phyloP scores from a whole-genome alignment of 1,140 invertebrate species.

The Venturia canescens region DNA sequence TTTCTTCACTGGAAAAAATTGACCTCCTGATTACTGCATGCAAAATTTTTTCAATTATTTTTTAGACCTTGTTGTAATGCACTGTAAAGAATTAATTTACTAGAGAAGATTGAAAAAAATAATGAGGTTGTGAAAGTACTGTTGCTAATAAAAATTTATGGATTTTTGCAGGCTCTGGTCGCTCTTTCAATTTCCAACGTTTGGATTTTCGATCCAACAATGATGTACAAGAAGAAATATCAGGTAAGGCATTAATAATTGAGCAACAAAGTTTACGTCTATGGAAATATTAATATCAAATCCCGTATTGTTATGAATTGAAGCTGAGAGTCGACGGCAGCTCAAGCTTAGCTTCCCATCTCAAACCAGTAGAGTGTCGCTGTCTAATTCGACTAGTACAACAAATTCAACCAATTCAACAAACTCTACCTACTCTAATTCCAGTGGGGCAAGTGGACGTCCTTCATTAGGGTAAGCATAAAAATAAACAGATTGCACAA shows the following conservation, averaged over 20 bases:
- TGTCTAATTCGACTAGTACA: conserved; percentile 72
- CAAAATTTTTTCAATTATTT: too few species aligned
- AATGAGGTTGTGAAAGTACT: not conserved
- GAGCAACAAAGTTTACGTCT: too few species aligned
- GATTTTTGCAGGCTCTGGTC: conserved; percentile 65
- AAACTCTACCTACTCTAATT: conserved; percentile 62
- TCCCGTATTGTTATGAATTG: conserved; percentile 52
- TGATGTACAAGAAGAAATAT: conserved; percentile 73
- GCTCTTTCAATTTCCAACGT: conserved; percentile 71
- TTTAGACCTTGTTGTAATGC: too few species aligned
- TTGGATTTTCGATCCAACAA: conserved; percentile 73
- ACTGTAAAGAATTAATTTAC: too few species aligned
- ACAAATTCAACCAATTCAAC: conserved; percentile 59
- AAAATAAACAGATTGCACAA: not conserved
- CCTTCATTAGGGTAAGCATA: conserved; percentile 67
- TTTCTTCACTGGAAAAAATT: too few species aligned
- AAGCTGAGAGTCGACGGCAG: conserved; percentile 70
- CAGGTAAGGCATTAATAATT: conserved; percentile 62
- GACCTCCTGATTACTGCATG: too few species aligned
- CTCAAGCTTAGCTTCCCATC: conserved; percentile 73
- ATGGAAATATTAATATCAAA: not conserved
- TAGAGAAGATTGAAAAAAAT: too few species aligned
- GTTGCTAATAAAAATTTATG: conserved; percentile 17
- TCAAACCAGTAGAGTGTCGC: conserved; percentile 66
- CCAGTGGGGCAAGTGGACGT: conserved; percentile 65